Percentiles rank a stretch among this genome's conserved stretches.
Conservation (phyloP, 2,797 vertebrate genomes). For the Netta rufina region DNA sequence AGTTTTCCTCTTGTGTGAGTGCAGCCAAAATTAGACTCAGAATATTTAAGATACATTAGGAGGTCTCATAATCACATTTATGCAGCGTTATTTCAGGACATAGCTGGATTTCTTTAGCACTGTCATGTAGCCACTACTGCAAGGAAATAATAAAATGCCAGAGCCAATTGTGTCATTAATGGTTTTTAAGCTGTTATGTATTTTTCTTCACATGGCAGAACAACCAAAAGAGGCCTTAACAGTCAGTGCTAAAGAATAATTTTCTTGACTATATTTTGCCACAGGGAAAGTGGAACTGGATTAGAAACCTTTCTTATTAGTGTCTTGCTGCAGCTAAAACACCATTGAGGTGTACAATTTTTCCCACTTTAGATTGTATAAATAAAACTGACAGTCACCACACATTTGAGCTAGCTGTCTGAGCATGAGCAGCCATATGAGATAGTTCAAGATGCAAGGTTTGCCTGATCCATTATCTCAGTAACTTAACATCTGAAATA, state of each 20-base stretch:
- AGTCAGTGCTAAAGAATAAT: neutral
- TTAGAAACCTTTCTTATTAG: neutral
- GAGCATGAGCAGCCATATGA: neutral
- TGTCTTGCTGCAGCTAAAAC: neutral
- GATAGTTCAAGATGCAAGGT: neutral
- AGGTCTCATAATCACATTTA: neutral
- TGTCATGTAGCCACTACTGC: neutral
- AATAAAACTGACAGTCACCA: neutral
- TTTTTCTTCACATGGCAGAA: neutral
- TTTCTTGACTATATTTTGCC: neutral
- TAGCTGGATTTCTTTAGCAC: neutral
- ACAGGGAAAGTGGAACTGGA: neutral
- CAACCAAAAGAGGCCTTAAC: neutral
- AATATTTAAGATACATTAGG: neutral
- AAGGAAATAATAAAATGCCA: neutral
- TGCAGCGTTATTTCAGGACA: neutral
- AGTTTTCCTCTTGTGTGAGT: neutral
- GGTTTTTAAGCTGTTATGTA: neutral
- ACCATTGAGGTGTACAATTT: neutral
- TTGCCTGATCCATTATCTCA: neutral
- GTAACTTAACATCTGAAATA: neutral
- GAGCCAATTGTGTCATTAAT: neutral
- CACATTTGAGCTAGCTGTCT: neutral
- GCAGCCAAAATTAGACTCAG: neutral
- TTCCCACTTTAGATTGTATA: neutral